Base-by-base conservation (phyloP, 2,113 vertebrate species). In the Anhinga anhinga region DNA sequence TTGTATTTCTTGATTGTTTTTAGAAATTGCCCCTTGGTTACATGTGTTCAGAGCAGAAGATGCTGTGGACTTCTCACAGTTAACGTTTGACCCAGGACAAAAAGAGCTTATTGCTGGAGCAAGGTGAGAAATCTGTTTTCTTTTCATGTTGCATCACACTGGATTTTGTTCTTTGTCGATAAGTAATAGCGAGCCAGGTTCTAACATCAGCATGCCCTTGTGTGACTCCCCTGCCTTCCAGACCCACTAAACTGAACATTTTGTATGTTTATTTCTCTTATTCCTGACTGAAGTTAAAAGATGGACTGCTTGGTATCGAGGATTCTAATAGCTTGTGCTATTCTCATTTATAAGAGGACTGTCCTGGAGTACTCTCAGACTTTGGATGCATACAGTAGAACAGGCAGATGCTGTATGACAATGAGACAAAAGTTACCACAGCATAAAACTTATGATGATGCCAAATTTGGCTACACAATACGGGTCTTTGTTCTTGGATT, bases 21-120 rank as follows among this genome's bases (percentile, higher is more conserved):
- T 98, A 99, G 99, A 99, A 96, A 99, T 99, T 97, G 98, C 98
- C 94, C 99, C 99, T 38, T 99, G 99, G 99, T 98, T 99, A 93
- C 98, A 97, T 82, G 96, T 98, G 95, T 99, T 99, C 98, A 99
- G 98, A 98, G 98, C 98, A 61, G 98, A 99, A 98, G 98, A 98
- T 96, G 99, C 99, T 62, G 99, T 99, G 96, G 99, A 99, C 98
- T 99, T 99, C 96, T 99, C 99, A 52, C 99, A 99, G 98, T 97
- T 99, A 98, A 99, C 99, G 25, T 99, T 99, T 98, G 99, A 99
- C 96, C 99, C 99, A 16, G 98, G 99, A 97, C 99, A 99, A 98
- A 99, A 99, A 79, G 99, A 99, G 95, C 98, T 99, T 95, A 98
- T 99, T 96, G 99, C 99, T 84, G 99, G 99, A 97, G 99, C 99